Evolutionary conservation across 2,113 vertebrate genomes (phyloP).

Genomic region (Leuciscus idus): DNA sequence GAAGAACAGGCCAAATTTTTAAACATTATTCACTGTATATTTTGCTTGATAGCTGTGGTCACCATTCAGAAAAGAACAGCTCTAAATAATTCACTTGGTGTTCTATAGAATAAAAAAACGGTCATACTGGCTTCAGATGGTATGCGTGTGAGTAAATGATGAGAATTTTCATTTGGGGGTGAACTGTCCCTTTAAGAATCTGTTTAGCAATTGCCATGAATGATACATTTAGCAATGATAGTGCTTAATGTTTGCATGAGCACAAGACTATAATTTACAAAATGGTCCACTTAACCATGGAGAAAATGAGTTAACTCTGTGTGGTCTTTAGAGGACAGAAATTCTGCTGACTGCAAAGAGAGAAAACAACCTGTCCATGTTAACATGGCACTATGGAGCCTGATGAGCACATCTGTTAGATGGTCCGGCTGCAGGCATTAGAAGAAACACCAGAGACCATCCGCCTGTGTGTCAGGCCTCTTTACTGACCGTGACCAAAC

Average conservation of each 20-base stretch:
- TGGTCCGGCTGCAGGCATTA: slow-evolving; percentile 9
- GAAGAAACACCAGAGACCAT: slow-evolving; percentile 44
- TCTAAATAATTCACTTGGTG: background rate
- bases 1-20: background rate
- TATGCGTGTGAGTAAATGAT: background rate
- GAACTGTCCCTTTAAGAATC: background rate
- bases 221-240: slow-evolving; percentile 1
- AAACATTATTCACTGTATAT: no score
- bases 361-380: slow-evolving; percentile 13
- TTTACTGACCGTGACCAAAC: slow-evolving; percentile 48
- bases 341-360: slow-evolving; percentile 26
- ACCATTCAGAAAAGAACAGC: background rate
- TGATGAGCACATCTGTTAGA: slow-evolving; percentile 42
- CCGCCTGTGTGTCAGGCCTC: slow-evolving; percentile 40
- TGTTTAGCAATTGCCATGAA: background rate
- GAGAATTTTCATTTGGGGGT: background rate
- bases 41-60: no score
- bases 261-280: slow-evolving; percentile 15
- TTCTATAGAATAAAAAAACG: background rate
- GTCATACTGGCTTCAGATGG: background rate
- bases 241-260: background rate
- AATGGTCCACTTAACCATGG: background rate
- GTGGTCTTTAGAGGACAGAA: background rate
- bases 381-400: slow-evolving; percentile 5
- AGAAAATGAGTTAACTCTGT: slow-evolving; percentile 14